phyloP scores from a whole-genome alignment of 2,113 vertebrate species.

The Chlamydotis undulata region DNA sequence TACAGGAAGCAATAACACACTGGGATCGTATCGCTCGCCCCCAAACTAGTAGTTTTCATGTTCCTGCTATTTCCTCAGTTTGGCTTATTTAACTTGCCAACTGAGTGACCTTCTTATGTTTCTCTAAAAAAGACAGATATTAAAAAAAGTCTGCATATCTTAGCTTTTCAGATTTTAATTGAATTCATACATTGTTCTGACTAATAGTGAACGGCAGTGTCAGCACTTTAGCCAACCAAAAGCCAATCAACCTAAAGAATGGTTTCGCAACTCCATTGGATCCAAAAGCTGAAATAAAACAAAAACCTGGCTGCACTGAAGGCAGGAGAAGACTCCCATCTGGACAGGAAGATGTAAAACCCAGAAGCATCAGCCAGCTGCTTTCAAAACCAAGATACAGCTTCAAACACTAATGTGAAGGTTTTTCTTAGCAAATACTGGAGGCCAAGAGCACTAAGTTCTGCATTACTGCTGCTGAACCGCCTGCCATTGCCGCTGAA shows the following conservation, averaged over 20 bases:
- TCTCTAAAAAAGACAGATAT: background rate
- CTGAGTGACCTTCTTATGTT: slow-evolving; percentile 5
- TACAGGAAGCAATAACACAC: background rate
- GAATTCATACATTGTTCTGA: background rate
- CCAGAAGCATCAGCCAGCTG: slow-evolving; percentile 51
- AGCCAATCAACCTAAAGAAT: background rate
- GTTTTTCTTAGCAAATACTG: background rate
- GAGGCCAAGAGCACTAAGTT: background rate
- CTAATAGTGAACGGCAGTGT: slow-evolving; percentile 15
- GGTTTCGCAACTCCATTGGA: background rate
- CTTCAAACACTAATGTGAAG: background rate
- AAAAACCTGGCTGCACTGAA: background rate
- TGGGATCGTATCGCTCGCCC: background rate
- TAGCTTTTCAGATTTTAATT: background rate
- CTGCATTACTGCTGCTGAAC: background rate
- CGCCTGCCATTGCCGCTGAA: background rate
- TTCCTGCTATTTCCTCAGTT: slow-evolving; percentile 34
- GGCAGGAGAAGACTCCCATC: slow-evolving; percentile 60
- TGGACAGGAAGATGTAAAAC: slow-evolving; percentile 54
- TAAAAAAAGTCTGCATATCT: background rate
- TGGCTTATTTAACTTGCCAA: slow-evolving; percentile 25
- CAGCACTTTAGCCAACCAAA: slow-evolving; percentile 50
- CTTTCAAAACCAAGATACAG: background rate
- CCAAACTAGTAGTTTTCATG: background rate
- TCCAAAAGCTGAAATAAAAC: background rate